A percentile compares a stretch with the other conserved stretches of the same genome.
Evolutionary conservation across 1,140 invertebrate genomes (phyloP).

Genomic region (Heliconius nattereri): DNA sequence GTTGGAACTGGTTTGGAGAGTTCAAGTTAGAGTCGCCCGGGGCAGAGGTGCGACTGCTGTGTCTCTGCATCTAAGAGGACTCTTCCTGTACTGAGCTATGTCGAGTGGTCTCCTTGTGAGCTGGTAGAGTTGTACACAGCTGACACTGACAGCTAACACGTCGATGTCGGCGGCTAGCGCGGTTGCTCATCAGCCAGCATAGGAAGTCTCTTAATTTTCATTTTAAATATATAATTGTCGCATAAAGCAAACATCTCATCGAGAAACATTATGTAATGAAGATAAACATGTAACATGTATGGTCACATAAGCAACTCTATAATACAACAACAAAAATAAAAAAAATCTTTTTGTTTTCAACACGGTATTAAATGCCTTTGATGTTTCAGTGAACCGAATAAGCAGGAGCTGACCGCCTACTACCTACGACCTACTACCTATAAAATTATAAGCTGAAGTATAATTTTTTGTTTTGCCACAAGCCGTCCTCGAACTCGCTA

Average conservation of each 20-base stretch:
- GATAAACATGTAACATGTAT: background rate
- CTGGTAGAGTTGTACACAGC: background rate
- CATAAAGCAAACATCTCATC: too few species aligned
- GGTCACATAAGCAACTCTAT: background rate
- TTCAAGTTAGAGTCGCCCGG: background rate
- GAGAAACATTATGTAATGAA: background rate
- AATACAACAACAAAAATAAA: background rate
- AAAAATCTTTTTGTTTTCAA: background rate
- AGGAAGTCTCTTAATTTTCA: too few species aligned
- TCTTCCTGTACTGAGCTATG: background rate
- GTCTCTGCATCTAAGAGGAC: background rate
- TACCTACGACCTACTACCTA: background rate
- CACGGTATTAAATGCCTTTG: background rate
- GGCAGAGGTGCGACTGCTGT: background rate
- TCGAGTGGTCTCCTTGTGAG: background rate
- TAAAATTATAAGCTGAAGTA: background rate
- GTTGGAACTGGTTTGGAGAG: background rate
- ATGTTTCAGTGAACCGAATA: constrained; percentile 3
- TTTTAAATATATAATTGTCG: too few species aligned
- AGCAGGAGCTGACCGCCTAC: background rate
- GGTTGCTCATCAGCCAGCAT: too few species aligned
- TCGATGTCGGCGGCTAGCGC: too few species aligned
- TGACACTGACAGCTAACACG: too few species aligned
- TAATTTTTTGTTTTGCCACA: background rate
- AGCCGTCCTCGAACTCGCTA: background rate